Evolutionary conservation across 2,113 vertebrate genomes (phyloP), one percentile per base, ranked within the genome.

Genomic region (Parus major): DNA sequence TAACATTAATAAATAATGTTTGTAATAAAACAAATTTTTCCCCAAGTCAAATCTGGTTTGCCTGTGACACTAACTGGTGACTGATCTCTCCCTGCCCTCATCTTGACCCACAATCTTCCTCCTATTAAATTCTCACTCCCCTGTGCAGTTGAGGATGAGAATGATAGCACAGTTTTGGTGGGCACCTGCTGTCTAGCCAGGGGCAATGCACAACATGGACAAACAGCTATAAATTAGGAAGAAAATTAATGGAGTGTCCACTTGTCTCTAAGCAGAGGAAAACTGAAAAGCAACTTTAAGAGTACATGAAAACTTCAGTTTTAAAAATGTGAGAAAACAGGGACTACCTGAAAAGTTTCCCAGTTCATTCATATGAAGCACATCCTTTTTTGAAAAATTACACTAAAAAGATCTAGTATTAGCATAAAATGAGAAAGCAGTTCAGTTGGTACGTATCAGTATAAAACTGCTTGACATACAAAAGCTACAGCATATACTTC

Each of bases 1-100:
- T 39, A 39, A 39, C 39, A 39, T 39, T 39, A 39, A 39, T 39
- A 39, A 39, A 39, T 39, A 12, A 39, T 39, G 39, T 12, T 39
- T 39, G 9, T 12, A 80, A 49, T 47, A 68, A 36, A 59, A 50
- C 18, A 18, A 56, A 5, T 35, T 49, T 27, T 71, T 56, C 9
- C 13, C 20, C 20, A 70, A n/a, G 36, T 23, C 0, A 0, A 52
- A 24, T 41, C 29, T 29, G 9, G 21, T 80, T 71, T 64, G 17
- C 25, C 41, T 0, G 0, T 35, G 25, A 71, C 1, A 1, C 11
- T 23, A 64, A 12, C 12, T 18, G 42, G 27, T 64, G 35, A 49
- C 35, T 56, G 35, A 80, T 49, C 35, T 49, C 24, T 35, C 42
- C 21, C 31, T 27, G 42, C 21, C n/a, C n/a, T 79, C 35, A 55